Percentiles rank a stretch among this genome's conserved stretches.
These are phyloP conservation scores for Cephus runcator DNA, from an alignment of 2,888 invertebrate species.

Conservation along the genomic window DNA sequence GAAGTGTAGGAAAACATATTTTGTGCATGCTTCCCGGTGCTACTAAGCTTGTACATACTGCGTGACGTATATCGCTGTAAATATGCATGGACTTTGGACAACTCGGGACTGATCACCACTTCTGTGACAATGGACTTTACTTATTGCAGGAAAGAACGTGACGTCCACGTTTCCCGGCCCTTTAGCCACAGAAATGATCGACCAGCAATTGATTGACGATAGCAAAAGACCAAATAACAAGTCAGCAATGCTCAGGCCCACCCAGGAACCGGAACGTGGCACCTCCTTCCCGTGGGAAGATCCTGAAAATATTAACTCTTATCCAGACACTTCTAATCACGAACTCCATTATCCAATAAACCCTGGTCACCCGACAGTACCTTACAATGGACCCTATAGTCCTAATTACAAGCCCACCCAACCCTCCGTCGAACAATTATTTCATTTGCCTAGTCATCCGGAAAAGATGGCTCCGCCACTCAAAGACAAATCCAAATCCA, in stretches of 20 bases:
- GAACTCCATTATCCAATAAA: constrained; percentile 57
- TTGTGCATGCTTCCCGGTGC: constrained; percentile 41
- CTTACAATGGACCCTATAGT: constrained; percentile 66
- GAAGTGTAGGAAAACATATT: background rate
- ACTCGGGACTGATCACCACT: constrained; percentile 22
- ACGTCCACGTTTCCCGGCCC: constrained; percentile 52
- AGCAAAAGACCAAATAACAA: constrained; percentile 46
- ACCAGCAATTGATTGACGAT: constrained; percentile 40
- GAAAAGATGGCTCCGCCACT: constrained; percentile 30
- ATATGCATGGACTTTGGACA: constrained; percentile 49
- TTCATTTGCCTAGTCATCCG: constrained; percentile 40
- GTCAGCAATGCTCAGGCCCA: constrained; percentile 39
- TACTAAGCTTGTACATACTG: constrained; percentile 36
- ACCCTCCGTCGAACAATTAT: constrained; percentile 54
- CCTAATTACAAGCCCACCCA: constrained; percentile 60
- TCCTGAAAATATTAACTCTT: constrained; percentile 21
- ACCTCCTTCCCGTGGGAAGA: constrained; percentile 26
- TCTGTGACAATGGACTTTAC: constrained; percentile 51
- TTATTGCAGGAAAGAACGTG: constrained; percentile 61
- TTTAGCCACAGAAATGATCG: constrained; percentile 42
- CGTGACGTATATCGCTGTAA: constrained; percentile 39
- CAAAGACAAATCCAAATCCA: constrained; percentile 52
- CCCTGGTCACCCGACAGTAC: constrained; percentile 55
- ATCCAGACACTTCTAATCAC: constrained; percentile 19
- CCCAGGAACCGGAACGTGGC: constrained; percentile 37